Base-by-base conservation (phyloP, 2,113 vertebrate species). In the Erpornis zantholeuca region DNA sequence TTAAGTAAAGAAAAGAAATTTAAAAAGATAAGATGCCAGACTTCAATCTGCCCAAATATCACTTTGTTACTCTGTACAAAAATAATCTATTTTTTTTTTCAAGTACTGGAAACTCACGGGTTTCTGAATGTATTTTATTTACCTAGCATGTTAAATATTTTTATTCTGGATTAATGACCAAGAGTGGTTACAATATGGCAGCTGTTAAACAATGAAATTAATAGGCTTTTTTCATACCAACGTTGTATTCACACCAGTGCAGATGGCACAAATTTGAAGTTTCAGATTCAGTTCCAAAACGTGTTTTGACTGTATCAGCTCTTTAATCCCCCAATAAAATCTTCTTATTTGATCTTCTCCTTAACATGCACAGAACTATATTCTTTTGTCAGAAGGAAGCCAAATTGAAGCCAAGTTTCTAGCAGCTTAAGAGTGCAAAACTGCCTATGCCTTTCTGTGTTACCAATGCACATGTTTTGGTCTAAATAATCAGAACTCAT, bases 21-120 rank as follows among this genome's bases (percentile, higher is more conserved):
- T 36, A 0, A 47, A 73, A 45, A 40, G 1, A 25, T 8, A 52
- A 63, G 10, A 69, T 0, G 0, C 1, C 50, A 27, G 15, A 29
- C 8, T 56, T 21, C 50, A 73, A 28, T 64, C 21, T 75, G 4
- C 29, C 14, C 17, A 82, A 80, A 52, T 54, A 47, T 15, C 9
- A 15, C 5, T 35, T 82, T 38, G 7, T 63, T 68, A 33, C 63
- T 54, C 2, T 38, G 29, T 71, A 33, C 5, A 66, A 49, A 21
- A 28, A 33, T 33, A 52, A 8, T 7, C 5, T 6, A 13, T 29
- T 68, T 86, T 54, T 14, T 68, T 36, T 69, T 6, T 28, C 20
- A 72, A 50, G 6, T 49, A 36, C 12, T 59, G 19, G 9, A 22
- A 75, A 35, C 1, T 59, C 7, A 11, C 20, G 20, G 4, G 3